Percentiles rank a stretch among this genome's conserved stretches.
phyloP scores from a whole-genome alignment of 2,113 vertebrate species.

The Tetrao urogallus region DNA sequence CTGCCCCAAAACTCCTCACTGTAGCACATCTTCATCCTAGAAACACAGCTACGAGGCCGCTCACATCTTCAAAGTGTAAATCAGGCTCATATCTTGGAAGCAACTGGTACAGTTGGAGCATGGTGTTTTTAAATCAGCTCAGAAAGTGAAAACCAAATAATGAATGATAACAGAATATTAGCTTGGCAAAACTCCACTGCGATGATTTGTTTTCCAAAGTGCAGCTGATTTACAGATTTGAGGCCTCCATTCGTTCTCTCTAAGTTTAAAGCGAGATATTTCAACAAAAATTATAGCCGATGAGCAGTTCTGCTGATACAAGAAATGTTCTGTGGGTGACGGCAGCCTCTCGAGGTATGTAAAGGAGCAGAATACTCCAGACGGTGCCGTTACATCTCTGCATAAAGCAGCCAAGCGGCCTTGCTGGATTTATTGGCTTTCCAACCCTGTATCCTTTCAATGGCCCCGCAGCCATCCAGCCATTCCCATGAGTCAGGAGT shows the following conservation, averaged over 20 bases:
- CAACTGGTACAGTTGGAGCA: constrained; percentile 31
- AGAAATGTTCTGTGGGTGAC: constrained; percentile 48
- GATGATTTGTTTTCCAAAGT: constrained; percentile 51
- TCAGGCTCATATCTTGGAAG: constrained; percentile 27
- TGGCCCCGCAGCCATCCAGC: accelerated
- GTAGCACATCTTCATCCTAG: background rate
- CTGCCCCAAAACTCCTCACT: accelerated
- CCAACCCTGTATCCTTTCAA: background rate
- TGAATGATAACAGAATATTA: constrained; percentile 46
- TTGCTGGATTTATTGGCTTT: background rate
- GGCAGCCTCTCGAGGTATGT: background rate
- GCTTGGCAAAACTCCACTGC: constrained; percentile 35
- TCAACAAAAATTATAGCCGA: constrained; percentile 63
- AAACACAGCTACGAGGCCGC: background rate
- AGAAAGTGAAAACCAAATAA: constrained; percentile 60
- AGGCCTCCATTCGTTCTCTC: constrained; percentile 5
- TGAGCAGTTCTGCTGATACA: constrained; percentile 28
- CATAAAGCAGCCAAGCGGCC: background rate
- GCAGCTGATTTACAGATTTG: constrained; percentile 55
- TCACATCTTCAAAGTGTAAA: constrained; percentile 22
- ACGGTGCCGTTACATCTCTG: background rate
- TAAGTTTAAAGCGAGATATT: constrained; percentile 51
- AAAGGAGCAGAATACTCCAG: background rate
- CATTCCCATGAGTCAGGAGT: accelerated
- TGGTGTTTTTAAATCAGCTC: constrained; percentile 44